Conservation (phyloP, 2,797 vertebrate genomes). For the Hapalemur alaotrensis region DNA sequence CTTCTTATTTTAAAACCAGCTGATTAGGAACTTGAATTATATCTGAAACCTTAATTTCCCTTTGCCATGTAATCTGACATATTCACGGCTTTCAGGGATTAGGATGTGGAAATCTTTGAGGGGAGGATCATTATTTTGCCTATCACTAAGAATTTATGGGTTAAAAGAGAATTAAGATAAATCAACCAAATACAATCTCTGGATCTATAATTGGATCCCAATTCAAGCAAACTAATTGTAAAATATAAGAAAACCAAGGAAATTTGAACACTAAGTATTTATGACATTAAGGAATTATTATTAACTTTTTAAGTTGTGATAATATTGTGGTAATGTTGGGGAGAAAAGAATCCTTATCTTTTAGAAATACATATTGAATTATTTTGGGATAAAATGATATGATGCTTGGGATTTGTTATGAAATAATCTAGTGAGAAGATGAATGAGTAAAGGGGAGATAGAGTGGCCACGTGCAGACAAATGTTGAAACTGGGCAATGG, state of each 20-base stretch:
- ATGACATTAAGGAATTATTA: neutral
- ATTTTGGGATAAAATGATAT: neutral
- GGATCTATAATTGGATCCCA: neutral
- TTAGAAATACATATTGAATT: neutral
- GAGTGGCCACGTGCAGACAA: neutral
- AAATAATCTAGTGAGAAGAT: neutral
- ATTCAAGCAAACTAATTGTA: neutral
- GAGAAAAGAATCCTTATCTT: neutral
- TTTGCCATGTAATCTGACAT: neutral
- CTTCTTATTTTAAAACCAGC: neutral
- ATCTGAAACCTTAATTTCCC: neutral
- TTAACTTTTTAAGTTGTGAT: neutral
- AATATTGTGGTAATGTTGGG: neutral
- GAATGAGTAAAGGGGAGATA: neutral
- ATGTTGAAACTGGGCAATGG: neutral
- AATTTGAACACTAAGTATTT: neutral
- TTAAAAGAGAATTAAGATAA: neutral
- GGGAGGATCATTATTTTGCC: neutral
- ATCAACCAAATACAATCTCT: neutral
- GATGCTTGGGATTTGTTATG: neutral
- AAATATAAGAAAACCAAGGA: neutral
- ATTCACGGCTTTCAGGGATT: neutral
- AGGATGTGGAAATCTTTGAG: neutral
- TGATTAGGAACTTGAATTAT: neutral
- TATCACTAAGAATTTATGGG: neutral